These are phyloP conservation scores for Callospermophilus lateralis DNA, from an alignment of 2,113 vertebrate genomes.

Conservation along the genomic window DNA sequence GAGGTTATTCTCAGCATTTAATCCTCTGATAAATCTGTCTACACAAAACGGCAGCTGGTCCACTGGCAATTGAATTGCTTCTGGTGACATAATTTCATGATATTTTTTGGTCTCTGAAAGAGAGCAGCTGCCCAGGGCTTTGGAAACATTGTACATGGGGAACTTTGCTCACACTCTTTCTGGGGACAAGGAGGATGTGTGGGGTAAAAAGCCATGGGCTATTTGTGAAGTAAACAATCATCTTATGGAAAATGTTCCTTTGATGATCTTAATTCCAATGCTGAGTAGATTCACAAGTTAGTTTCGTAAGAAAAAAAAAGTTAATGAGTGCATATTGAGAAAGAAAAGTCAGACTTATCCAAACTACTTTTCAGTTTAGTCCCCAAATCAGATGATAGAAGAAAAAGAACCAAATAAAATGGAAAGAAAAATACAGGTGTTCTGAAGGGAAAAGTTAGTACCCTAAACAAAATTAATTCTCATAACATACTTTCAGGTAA, in stretches of 20 bases:
- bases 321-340: neutral
- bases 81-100: conserved; percentile 70
- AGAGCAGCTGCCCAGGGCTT: conserved; percentile 73
- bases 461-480: conserved; percentile 45
- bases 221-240: neutral
- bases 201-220: neutral
- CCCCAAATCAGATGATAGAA: neutral
- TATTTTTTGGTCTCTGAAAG: conserved; percentile 67
- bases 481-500: neutral
- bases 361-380: conserved; percentile 9
- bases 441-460: conserved; percentile 15
- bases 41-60: conserved; percentile 78
- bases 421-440: neutral
- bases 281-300: conserved; percentile 33
- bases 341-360: neutral
- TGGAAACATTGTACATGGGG: neutral
- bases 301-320: neutral
- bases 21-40: conserved; percentile 64
- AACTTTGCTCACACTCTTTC: conserved; percentile 56
- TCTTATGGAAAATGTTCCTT: neutral
- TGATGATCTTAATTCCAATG: neutral
- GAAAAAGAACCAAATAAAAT: conserved; percentile 8
- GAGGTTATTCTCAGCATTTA: conserved; percentile 73
- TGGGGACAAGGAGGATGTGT: conserved; percentile 17
- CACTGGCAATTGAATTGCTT: conserved; percentile 71